Evolutionary conservation across 2,888 invertebrate genomes (phyloP).

Genomic region (Chloroclystis v-ata): DNA sequence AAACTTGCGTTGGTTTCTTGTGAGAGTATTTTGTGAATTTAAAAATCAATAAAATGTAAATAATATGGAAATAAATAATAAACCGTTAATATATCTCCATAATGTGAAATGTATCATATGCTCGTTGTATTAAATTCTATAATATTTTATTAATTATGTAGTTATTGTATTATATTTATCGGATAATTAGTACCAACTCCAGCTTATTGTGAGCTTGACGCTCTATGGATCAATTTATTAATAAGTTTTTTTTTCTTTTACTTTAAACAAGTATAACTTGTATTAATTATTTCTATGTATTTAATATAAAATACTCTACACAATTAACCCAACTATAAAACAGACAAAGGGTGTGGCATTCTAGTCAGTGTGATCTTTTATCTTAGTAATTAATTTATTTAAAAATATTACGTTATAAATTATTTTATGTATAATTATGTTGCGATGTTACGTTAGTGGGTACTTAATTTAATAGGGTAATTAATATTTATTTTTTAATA

Average conservation of each 20-base stretch:
- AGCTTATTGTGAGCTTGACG: no score
- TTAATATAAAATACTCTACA: constrained; percentile 11
- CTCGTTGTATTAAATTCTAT: no score
- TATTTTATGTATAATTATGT: constrained; percentile 19
- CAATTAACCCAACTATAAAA: constrained; percentile 33
- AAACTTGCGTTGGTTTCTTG: constrained; percentile 13
- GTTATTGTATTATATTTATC: no score
- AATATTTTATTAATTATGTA: no score
- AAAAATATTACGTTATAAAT: constrained; percentile 35
- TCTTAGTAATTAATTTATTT: constrained; percentile 32
- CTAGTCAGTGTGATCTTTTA: constrained; percentile 75
- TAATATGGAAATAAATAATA: no score
- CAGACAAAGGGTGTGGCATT: constrained; percentile 76
- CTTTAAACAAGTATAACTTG: background rate
- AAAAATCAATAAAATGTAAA: no score
- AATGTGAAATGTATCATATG: no score
- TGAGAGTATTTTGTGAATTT: constrained; percentile 10
- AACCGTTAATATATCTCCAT: no score
- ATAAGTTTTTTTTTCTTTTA: no score
- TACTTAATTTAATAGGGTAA: constrained; percentile 10
- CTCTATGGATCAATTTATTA: no score
- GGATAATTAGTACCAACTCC: no score
- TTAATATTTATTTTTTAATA: constrained; percentile 28
- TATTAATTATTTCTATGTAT: background rate
- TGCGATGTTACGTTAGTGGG: constrained; percentile 25